A percentile compares a stretch with the other conserved stretches of the same genome.
Conservation (phyloP, 2,113 vertebrate species). For the Barnardius zonarius region DNA sequence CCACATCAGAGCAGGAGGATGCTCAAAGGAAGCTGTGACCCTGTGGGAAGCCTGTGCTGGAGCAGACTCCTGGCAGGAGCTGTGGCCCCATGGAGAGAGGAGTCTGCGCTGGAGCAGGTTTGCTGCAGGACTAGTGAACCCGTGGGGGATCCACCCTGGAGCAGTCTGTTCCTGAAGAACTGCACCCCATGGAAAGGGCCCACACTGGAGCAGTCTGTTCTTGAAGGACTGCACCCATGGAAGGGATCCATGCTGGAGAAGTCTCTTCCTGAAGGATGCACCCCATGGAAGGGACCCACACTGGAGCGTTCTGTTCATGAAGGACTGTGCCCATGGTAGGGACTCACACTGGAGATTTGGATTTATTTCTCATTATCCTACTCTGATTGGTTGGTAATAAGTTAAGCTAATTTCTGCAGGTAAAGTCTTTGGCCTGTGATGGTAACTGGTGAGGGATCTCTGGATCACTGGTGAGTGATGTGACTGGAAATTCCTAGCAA, state of each 20-base stretch:
- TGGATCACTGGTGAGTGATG: too few relatives aligned
- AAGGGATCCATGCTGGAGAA: background rate
- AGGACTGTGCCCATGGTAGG: too few relatives aligned
- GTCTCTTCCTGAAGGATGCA: background rate
- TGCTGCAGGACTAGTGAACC: background rate
- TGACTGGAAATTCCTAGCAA: background rate
- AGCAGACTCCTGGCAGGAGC: background rate
- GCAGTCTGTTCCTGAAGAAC: background rate
- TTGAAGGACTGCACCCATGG: background rate
- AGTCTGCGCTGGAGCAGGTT: background rate
- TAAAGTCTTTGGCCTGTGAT: too few relatives aligned
- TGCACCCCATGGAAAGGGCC: background rate
- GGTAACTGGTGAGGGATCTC: too few relatives aligned
- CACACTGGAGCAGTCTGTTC: background rate
- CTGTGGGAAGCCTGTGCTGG: rapidly evolving
- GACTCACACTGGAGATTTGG: too few relatives aligned
- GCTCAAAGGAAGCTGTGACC: background rate
- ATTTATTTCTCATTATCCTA: too few relatives aligned
- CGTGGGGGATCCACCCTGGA: background rate
- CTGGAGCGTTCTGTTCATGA: background rate
- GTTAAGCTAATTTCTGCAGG: too few relatives aligned
- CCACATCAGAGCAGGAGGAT: background rate
- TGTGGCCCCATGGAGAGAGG: background rate
- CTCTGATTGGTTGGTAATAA: too few relatives aligned
- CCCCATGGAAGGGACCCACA: too few relatives aligned